phyloP scores from a whole-genome alignment of 2,113 vertebrate species.

The Centrocercus urophasianus region DNA sequence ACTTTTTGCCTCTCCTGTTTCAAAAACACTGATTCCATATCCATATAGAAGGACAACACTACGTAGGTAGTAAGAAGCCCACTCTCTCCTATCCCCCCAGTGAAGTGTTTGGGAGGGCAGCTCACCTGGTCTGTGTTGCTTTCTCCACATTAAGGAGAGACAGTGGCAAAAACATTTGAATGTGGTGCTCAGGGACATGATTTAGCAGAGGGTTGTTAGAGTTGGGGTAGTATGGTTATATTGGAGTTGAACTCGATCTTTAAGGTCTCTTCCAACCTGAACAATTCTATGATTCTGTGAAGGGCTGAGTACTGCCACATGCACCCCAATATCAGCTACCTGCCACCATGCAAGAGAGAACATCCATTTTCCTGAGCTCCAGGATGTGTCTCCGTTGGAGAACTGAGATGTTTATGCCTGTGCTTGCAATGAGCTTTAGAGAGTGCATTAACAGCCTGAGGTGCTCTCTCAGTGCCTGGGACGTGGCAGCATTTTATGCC shows the following conservation, averaged over 20 bases:
- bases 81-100: background rate
- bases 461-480: background rate
- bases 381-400: background rate
- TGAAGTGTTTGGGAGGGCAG: background rate
- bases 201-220: too few species aligned
- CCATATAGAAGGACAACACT: background rate
- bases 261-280: too few species aligned
- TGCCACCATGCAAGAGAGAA: background rate
- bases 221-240: too few species aligned
- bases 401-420: background rate
- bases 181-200: too few species aligned
- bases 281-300: too few species aligned
- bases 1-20: background rate
- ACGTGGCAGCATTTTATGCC: background rate
- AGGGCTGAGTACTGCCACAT: background rate
- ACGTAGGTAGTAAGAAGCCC: background rate
- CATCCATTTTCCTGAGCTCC: background rate
- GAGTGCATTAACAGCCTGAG: background rate
- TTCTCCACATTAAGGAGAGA: background rate
- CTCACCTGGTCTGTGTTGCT: fast-evolving
- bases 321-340: background rate
- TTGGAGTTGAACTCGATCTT: too few species aligned
- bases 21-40: background rate
- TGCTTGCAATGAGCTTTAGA: background rate
- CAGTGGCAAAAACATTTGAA: background rate